phyloP scores from a whole-genome alignment of 1,140 invertebrate species.

The Myzus persicae region DNA sequence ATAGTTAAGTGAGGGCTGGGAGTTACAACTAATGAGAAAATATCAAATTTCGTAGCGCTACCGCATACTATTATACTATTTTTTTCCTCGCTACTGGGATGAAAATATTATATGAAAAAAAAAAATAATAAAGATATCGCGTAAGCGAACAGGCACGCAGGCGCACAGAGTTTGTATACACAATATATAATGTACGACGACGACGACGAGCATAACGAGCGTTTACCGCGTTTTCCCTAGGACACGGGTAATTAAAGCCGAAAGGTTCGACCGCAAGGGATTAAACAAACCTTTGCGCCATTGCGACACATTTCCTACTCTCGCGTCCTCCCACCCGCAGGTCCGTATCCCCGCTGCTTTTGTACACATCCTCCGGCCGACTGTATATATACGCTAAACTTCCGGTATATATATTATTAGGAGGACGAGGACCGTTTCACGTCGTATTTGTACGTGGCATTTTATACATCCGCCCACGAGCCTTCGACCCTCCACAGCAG shows the following conservation, averaged over 20 bases:
- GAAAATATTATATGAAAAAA: neutral
- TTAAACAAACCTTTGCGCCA: conserved; percentile 52
- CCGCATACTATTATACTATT: neutral
- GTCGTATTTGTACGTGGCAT: neutral
- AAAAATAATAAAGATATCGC: neutral
- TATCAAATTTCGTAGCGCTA: neutral
- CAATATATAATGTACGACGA: neutral
- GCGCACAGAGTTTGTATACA: neutral
- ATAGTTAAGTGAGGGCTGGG: neutral
- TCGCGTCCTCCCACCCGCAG: too few relatives aligned
- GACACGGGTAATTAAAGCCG: conserved; percentile 49
- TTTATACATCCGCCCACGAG: neutral
- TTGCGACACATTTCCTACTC: conserved; percentile 35
- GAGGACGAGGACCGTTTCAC: neutral
- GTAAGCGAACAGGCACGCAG: neutral
- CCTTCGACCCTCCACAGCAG: neutral
- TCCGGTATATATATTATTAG: neutral
- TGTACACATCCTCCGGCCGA: neutral
- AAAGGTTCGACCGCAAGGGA: conserved; percentile 50
- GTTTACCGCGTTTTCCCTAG: conserved; percentile 35
- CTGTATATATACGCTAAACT: neutral
- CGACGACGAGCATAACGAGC: conserved; percentile 34
- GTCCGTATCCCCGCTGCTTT: too few relatives aligned
- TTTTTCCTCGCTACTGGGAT: neutral
- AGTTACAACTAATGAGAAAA: neutral